These are phyloP conservation scores for Oceanites oceanicus DNA, from an alignment of 2,113 vertebrate species.

Conservation along the genomic window DNA sequence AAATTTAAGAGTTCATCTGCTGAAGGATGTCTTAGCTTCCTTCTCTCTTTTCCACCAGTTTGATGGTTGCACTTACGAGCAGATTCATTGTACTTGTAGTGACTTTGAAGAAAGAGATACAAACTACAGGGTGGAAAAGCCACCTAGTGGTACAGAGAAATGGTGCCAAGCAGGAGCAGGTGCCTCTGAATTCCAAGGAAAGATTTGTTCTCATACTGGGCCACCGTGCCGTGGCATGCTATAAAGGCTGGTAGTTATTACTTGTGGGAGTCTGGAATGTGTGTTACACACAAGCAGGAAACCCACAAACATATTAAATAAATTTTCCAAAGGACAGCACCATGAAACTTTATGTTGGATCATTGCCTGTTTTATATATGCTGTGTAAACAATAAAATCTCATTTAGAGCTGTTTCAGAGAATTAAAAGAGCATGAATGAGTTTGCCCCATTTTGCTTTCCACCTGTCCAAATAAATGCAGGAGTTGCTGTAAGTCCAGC, in stretches of 20 bases:
- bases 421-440: neutral
- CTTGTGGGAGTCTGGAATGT: neutral
- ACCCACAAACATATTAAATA: neutral
- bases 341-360: neutral
- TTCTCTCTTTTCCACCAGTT: neutral
- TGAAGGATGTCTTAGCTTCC: neutral
- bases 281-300: neutral
- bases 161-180: neutral
- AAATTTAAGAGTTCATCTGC: neutral
- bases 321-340: neutral
- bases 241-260: neutral
- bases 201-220: neutral
- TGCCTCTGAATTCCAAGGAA: neutral
- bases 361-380: neutral
- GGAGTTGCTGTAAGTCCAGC: neutral
- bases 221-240: neutral
- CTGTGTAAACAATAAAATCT: neutral
- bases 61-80: neutral
- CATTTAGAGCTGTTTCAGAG: neutral
- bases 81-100: neutral
- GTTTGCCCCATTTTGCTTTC: neutral
- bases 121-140: neutral
- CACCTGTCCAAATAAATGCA: neutral
- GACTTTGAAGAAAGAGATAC: neutral
- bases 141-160: slow-evolving; percentile 5